Evolutionary conservation across 2,113 vertebrate genomes (phyloP).

Genomic region (Myrmecophaga tridactyla): DNA sequence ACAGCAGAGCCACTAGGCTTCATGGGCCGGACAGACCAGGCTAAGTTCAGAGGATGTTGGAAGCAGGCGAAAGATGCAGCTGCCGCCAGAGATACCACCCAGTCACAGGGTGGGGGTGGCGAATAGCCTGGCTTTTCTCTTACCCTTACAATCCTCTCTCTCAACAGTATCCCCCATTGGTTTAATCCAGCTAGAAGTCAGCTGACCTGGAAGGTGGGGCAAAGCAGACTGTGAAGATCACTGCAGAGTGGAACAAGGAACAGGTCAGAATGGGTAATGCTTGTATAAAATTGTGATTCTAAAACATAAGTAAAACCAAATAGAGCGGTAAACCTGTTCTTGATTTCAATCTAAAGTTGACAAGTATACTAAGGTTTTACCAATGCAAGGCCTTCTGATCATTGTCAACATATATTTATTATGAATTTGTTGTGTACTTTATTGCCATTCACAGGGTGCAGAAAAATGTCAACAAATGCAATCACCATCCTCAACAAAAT

Average conservation of each 20-base stretch:
- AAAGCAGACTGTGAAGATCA: neutral
- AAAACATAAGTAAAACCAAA: neutral
- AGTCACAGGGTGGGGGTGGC: neutral
- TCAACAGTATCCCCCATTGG: neutral
- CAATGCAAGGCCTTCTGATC: neutral
- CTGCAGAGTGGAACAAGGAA: neutral
- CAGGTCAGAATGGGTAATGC: neutral
- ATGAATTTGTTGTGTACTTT: neutral
- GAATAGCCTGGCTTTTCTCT: neutral
- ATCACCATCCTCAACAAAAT: neutral
- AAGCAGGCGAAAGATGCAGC: neutral
- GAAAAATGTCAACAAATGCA: neutral
- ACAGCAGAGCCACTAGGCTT: neutral
- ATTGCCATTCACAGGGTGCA: neutral
- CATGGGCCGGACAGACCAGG: neutral
- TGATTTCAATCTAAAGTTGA: neutral
- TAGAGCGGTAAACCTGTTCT: neutral
- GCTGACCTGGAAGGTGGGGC: neutral
- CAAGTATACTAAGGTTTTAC: neutral
- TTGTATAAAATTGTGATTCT: neutral
- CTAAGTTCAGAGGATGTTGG: neutral
- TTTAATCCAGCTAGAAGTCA: neutral
- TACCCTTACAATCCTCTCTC: neutral
- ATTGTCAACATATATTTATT: neutral
- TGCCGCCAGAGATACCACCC: neutral